Percentiles rank a stretch among this genome's conserved stretches.
These are phyloP conservation scores for Myrmecobius fasciatus DNA, from an alignment of 2,113 vertebrate species.

Conservation along the genomic window DNA sequence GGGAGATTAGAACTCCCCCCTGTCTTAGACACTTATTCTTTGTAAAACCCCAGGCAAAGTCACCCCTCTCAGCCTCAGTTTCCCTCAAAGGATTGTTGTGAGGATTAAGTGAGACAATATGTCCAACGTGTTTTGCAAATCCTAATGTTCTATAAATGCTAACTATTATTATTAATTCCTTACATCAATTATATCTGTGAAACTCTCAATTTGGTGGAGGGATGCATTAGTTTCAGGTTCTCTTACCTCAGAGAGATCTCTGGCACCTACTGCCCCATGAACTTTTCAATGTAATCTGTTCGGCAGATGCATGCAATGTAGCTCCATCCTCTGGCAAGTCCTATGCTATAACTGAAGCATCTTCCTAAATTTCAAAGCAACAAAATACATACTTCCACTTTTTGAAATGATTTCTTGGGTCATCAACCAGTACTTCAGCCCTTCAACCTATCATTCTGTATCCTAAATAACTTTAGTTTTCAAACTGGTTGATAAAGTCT, in stretches of 20 bases:
- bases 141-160: not conserved
- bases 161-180: not conserved
- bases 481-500: accelerated
- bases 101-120: not conserved
- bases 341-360: not conserved
- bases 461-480: not conserved
- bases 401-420: not conserved
- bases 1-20: not conserved
- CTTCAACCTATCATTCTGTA: not conserved
- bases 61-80: not conserved
- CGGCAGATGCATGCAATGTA: not conserved
- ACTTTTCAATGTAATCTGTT: too few species aligned
- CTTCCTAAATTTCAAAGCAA: not conserved
- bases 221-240: not conserved
- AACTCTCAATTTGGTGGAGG: not conserved
- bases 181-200: not conserved
- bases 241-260: too few species aligned
- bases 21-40: not conserved
- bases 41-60: not conserved
- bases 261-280: not conserved
- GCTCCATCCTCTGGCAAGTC: not conserved
- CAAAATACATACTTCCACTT: not conserved
- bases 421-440: not conserved
- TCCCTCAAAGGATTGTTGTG: not conserved
- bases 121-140: not conserved